Conservation (phyloP, 2,797 vertebrate species). For the Pangasius sanitwongsei region DNA sequence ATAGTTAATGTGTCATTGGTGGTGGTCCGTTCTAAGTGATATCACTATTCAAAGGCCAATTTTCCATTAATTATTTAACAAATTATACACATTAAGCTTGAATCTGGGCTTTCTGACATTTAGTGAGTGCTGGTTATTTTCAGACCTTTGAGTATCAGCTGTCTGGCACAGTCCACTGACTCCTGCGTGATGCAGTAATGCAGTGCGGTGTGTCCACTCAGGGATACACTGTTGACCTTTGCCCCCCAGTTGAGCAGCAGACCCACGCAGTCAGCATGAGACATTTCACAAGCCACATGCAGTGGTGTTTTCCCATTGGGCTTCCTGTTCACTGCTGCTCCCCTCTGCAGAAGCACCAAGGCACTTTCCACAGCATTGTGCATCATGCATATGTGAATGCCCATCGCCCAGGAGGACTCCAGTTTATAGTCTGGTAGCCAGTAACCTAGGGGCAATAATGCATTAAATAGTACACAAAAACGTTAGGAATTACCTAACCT, state of each 20-base stretch:
- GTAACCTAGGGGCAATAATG: conserved; percentile 77
- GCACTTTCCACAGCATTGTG: conserved; percentile 87
- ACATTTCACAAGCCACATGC: conserved; percentile 87
- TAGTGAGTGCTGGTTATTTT: background rate
- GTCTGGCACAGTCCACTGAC: conserved; percentile 87
- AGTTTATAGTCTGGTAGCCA: conserved; percentile 94
- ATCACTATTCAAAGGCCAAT: background rate
- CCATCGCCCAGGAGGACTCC: conserved; percentile 93
- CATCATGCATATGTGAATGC: conserved; percentile 89
- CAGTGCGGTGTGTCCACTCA: conserved; percentile 87
- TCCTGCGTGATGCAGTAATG: conserved; percentile 85
- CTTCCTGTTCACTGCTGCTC: conserved; percentile 86
- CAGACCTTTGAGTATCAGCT: conserved; percentile 86
- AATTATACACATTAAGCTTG: background rate
- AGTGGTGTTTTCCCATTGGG: conserved; percentile 95
- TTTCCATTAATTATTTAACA: background rate
- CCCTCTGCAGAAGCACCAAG: conserved; percentile 81
- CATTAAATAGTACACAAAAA: conserved; percentile 13
- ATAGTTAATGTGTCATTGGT: background rate
- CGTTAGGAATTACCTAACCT: background rate
- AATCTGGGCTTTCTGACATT: background rate
- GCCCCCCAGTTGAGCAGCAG: conserved; percentile 84
- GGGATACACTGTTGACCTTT: conserved; percentile 83
- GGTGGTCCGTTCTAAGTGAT: background rate
- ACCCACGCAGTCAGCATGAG: conserved; percentile 81